These are phyloP conservation scores for Cyrtonyx montezumae DNA, from an alignment of 2,113 vertebrate genomes.

Conservation along the genomic window DNA sequence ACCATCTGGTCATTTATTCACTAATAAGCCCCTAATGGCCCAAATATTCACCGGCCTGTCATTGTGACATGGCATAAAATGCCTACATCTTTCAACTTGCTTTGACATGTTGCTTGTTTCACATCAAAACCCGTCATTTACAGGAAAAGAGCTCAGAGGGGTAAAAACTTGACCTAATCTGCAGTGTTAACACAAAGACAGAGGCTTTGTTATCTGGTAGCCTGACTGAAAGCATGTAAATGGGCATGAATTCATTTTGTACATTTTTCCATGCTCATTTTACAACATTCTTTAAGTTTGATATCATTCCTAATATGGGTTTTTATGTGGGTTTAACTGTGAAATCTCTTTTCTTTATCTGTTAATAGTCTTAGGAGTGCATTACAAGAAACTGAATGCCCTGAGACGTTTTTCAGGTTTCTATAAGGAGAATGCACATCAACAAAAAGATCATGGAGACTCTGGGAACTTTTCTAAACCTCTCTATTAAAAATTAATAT, in stretches of 20 bases:
- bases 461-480: background rate
- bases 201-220: constrained; percentile 96
- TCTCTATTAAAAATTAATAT: constrained; percentile 35
- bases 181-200: constrained; percentile 99
- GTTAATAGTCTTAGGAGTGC: constrained; percentile 69
- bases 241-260: constrained; percentile 94
- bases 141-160: constrained; percentile 99
- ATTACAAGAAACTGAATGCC: constrained; percentile 63
- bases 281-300: constrained; percentile 85
- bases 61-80: constrained; percentile 99
- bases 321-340: constrained; percentile 74
- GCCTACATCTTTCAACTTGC: constrained; percentile 99
- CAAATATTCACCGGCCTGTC: constrained; percentile 99
- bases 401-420: constrained; percentile 9
- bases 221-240: constrained; percentile 98
- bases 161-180: constrained; percentile 99
- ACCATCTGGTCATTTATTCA: constrained; percentile 99
- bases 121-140: constrained; percentile 99
- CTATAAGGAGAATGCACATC: constrained; percentile 33
- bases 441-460: background rate
- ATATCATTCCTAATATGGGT: constrained; percentile 79
- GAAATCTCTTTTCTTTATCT: constrained; percentile 72
- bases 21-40: constrained; percentile 99
- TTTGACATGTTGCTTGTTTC: constrained; percentile 99
- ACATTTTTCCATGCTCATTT: constrained; percentile 87